These are phyloP conservation scores for Hirtodrosophila confusa DNA, from an alignment of 2,888 invertebrate genomes.

Conservation along the genomic window DNA sequence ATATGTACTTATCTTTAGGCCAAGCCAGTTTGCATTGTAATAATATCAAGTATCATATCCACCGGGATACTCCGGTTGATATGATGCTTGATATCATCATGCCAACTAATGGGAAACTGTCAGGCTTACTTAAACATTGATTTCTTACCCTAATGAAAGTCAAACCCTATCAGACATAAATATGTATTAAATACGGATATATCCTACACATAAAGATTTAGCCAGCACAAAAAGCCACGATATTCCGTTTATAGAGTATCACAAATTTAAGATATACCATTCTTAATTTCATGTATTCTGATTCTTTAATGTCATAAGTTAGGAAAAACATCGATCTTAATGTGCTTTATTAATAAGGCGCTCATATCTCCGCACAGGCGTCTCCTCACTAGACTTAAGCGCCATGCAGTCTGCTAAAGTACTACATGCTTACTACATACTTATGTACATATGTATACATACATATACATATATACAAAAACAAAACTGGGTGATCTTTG, in stretches of 20 bases:
- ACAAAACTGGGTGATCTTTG: constrained; percentile 1
- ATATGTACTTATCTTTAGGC: constrained; percentile 6
- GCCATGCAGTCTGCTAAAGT: constrained; percentile 21
- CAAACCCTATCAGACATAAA: too few relatives aligned
- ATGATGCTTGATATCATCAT: constrained; percentile 36
- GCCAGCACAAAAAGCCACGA: too few relatives aligned
- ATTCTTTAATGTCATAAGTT: too few relatives aligned
- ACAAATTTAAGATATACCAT: too few relatives aligned
- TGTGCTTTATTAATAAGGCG: background rate
- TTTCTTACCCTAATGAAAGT: too few relatives aligned
- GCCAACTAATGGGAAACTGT: constrained; percentile 31
- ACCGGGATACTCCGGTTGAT: too few relatives aligned
- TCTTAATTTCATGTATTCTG: too few relatives aligned
- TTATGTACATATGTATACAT: background rate
- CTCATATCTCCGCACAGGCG: background rate
- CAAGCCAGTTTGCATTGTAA: constrained; percentile 36
- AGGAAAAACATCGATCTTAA: background rate
- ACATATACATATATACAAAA: background rate
- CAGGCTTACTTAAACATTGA: constrained; percentile 13
- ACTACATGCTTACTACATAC: background rate
- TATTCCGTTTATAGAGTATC: too few relatives aligned
- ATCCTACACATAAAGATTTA: too few relatives aligned
- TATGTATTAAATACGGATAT: too few relatives aligned
- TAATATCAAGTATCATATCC: too few relatives aligned
- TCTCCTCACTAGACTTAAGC: constrained; percentile 2